These are phyloP conservation scores for Elgonia sp. DNA, from an alignment of 2,888 invertebrate genomes.

Conservation along the genomic window DNA sequence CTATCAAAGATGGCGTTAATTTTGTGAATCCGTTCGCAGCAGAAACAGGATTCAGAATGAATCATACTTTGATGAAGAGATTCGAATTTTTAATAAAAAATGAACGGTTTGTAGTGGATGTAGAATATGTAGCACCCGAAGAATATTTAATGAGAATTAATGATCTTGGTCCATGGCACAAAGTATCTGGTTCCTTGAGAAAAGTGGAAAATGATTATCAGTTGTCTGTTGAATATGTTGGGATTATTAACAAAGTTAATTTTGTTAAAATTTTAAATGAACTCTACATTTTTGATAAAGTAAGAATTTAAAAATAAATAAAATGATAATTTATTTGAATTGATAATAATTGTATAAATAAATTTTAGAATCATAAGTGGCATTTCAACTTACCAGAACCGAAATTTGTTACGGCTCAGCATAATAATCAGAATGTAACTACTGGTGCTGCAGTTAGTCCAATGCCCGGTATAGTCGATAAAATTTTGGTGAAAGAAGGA, in stretches of 20 bases:
- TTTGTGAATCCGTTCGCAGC: slow-evolving; percentile 89
- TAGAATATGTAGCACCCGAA: slow-evolving; percentile 88
- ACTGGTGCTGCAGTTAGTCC: slow-evolving; percentile 92
- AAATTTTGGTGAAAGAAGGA: slow-evolving; percentile 94
- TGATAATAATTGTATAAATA: slow-evolving; percentile 31
- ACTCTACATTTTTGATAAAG: slow-evolving; percentile 90
- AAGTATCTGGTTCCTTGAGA: slow-evolving; percentile 87
- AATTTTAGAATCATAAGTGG: slow-evolving; percentile 90
- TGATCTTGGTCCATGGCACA: slow-evolving; percentile 88
- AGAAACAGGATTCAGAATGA: slow-evolving; percentile 89
- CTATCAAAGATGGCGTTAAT: slow-evolving; percentile 83
- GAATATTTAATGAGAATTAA: slow-evolving; percentile 87
- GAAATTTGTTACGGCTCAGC: slow-evolving; percentile 88
- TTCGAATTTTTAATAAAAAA: slow-evolving; percentile 90
- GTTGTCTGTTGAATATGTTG: slow-evolving; percentile 88
- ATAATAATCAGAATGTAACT: slow-evolving; percentile 82
- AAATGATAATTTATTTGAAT: background rate
- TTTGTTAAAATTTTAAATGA: slow-evolving; percentile 88
- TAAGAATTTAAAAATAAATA: slow-evolving; percentile 80
- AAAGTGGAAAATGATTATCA: slow-evolving; percentile 85
- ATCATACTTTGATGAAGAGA: slow-evolving; percentile 89
- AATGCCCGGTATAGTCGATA: slow-evolving; percentile 98
- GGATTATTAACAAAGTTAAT: slow-evolving; percentile 88
- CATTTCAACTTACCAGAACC: slow-evolving; percentile 89
- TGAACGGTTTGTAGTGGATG: slow-evolving; percentile 87